A percentile compares a stretch with the other conserved stretches of the same genome.
These are phyloP conservation scores for Tetrax tetrax DNA, from an alignment of 2,113 vertebrate genomes.

Conservation along the genomic window DNA sequence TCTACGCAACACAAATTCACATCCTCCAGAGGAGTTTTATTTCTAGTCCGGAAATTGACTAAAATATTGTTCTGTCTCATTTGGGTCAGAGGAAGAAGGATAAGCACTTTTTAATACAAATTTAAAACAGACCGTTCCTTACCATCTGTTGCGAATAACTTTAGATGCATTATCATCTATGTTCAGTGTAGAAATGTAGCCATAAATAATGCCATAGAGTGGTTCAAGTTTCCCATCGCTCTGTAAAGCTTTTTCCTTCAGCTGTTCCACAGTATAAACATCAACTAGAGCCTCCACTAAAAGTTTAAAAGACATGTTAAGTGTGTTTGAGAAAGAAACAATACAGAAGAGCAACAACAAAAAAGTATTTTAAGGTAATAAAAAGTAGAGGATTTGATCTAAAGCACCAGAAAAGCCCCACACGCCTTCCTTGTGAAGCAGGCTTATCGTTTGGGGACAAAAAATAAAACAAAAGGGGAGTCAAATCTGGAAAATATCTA, in stretches of 20 bases:
- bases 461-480: not conserved
- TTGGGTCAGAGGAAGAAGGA: not conserved
- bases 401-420: not conserved
- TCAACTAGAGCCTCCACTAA: conserved; percentile 88
- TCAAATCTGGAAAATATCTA: not conserved
- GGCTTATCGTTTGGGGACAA: not conserved
- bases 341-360: not conserved
- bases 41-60: not conserved
- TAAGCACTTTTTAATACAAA: not conserved
- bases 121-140: conserved; percentile 37
- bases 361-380: not conserved
- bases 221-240: conserved; percentile 69
- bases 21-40: not conserved
- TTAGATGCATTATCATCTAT: conserved; percentile 82
- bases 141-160: conserved; percentile 88
- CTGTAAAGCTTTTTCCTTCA: conserved; percentile 78
- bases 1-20: not conserved
- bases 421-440: not conserved
- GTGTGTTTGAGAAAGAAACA: not conserved
- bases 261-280: conserved; percentile 81
- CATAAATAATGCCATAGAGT: conserved; percentile 86
- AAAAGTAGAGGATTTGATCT: not conserved
- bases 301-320: conserved; percentile 31
- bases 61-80: not conserved
- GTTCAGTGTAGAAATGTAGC: conserved; percentile 87